phyloP scores from a whole-genome alignment of 2,113 vertebrate species.

The Thinocorus orbignyianus region DNA sequence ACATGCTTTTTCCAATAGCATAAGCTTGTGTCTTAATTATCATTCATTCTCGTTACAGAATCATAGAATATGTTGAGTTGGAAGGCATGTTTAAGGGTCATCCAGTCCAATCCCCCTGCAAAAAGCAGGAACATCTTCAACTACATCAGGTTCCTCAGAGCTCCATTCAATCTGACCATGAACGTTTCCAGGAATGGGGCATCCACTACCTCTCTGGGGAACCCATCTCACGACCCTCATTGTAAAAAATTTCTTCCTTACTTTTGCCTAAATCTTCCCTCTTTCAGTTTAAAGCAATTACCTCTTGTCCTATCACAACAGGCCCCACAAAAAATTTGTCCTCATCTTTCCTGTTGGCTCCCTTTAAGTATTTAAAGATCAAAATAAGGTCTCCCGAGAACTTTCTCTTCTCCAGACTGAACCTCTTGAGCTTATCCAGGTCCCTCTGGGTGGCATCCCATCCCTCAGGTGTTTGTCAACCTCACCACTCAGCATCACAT shows the following conservation, averaged over 20 bases:
- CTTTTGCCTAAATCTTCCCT: too few relatives aligned
- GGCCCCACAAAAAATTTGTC: background rate
- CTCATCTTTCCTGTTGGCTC: background rate
- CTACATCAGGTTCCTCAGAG: background rate
- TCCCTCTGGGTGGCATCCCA: background rate
- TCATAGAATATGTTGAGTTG: background rate
- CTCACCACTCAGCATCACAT: background rate
- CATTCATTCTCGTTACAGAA: background rate
- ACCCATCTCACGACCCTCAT: too few relatives aligned
- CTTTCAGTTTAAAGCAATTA: background rate
- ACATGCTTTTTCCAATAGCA: background rate
- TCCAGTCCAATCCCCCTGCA: background rate
- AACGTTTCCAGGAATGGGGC: background rate
- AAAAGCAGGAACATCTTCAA: background rate
- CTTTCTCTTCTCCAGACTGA: background rate
- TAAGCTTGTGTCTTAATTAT: background rate
- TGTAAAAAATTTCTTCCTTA: background rate
- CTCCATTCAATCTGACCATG: background rate
- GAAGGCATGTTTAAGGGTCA: background rate
- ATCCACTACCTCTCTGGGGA: background rate
- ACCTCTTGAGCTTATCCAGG: background rate
- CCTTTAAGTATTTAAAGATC: background rate
- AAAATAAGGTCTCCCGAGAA: background rate
- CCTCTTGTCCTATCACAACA: too few relatives aligned
- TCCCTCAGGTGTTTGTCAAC: background rate